Conservation (phyloP, 2,113 vertebrate species). For the Sisor rabdophorus region DNA sequence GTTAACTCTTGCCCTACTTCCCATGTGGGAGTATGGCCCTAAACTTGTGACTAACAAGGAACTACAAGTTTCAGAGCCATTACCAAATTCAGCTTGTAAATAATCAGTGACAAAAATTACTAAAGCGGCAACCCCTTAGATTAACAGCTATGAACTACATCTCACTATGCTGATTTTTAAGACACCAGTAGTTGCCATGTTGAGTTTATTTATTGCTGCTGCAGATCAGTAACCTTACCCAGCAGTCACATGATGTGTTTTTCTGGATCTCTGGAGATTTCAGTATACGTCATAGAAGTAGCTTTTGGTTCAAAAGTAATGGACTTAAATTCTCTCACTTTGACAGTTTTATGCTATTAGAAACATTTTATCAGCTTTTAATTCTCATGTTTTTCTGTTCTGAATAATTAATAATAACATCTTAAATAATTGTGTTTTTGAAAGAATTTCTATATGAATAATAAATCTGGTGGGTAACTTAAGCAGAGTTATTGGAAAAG, state of each 20-base stretch:
- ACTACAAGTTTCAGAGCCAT: neutral
- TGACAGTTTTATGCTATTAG: neutral
- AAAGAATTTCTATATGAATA: neutral
- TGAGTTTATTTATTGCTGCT: conserved; percentile 11
- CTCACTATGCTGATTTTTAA: neutral
- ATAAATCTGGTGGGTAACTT: too few species aligned
- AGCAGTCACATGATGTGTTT: conserved; percentile 30
- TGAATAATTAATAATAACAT: too few species aligned
- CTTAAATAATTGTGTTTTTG: too few species aligned
- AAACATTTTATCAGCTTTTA: neutral
- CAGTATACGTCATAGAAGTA: conserved; percentile 24
- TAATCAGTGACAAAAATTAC: conserved; percentile 4
- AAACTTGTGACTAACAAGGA: conserved; percentile 21
- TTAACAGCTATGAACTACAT: neutral
- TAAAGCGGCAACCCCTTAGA: neutral
- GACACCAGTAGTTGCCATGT: conserved; percentile 5
- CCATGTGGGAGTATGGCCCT: neutral
- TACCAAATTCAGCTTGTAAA: neutral
- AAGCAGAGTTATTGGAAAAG: too few species aligned
- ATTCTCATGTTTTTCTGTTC: neutral
- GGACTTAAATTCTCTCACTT: conserved; percentile 27
- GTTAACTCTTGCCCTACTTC: conserved; percentile 36
- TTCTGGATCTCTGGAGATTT: conserved; percentile 9
- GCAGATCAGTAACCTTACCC: conserved; percentile 23
- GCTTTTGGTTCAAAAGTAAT: conserved; percentile 17